Evolutionary conservation across 1,140 invertebrate species (phyloP).

Genomic region (Globodera ellingtonae): DNA sequence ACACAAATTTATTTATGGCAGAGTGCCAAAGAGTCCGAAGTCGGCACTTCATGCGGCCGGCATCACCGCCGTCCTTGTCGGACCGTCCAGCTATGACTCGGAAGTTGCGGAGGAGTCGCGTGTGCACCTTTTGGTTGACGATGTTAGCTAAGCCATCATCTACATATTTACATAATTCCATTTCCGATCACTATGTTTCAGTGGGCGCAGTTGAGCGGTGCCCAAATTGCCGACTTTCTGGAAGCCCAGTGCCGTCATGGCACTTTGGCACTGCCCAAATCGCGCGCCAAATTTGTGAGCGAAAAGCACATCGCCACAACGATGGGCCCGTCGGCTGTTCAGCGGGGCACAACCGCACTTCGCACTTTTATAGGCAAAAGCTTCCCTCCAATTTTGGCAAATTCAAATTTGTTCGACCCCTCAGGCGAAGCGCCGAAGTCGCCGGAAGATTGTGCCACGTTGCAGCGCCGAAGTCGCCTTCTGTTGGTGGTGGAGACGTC

Average conservation of each 20-base stretch:
- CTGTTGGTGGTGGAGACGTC: slow-evolving; percentile 37
- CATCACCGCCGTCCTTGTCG: slow-evolving; percentile 25
- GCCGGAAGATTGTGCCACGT: slow-evolving; percentile 6
- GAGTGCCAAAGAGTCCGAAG: slow-evolving; percentile 12
- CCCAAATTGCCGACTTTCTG: slow-evolving; percentile 12
- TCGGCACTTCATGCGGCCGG: background rate
- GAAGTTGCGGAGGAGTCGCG: slow-evolving; percentile 31
- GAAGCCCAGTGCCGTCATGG: slow-evolving; percentile 1
- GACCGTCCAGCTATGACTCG: slow-evolving; percentile 33
- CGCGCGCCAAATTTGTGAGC: slow-evolving; percentile 25
- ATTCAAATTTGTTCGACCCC: background rate
- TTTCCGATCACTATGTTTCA: background rate
- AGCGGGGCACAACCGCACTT: background rate
- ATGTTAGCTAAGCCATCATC: background rate
- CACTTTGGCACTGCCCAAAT: slow-evolving; percentile 11
- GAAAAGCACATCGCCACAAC: background rate
- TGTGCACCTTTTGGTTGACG: slow-evolving; percentile 11
- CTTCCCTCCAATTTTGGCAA: background rate
- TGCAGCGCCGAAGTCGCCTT: slow-evolving; percentile 25
- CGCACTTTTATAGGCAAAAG: no score
- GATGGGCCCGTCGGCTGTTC: background rate
- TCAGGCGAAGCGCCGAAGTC: background rate
- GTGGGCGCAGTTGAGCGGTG: slow-evolving; percentile 21
- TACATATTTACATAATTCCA: no score
- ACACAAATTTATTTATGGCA: slow-evolving; percentile 2